Evolutionary conservation across 1,140 invertebrate genomes (phyloP).

Genomic region (Pogonomyrmex californicus): DNA sequence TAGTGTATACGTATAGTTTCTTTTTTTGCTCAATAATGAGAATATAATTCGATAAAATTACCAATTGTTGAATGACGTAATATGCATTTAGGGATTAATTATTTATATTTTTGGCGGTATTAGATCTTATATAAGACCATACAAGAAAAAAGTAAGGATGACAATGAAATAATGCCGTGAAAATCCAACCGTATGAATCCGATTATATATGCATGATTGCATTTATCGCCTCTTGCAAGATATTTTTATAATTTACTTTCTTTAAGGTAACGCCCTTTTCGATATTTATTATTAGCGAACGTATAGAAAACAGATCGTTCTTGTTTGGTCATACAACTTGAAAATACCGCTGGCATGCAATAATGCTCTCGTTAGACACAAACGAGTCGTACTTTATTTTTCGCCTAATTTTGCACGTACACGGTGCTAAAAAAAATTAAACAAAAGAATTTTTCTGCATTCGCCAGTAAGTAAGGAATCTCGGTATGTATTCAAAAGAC

Average conservation of each 20-base stretch:
- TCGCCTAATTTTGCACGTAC: conserved; percentile 37
- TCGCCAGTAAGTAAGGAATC: conserved; percentile 36
- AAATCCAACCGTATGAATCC: conserved; percentile 30
- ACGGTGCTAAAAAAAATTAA: background rate
- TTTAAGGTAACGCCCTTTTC: background rate
- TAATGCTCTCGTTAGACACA: conserved; percentile 31
- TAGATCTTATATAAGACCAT: conserved; percentile 32
- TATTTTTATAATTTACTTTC: conserved; percentile 45
- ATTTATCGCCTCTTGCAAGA: conserved; percentile 38
- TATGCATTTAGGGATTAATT: conserved; percentile 45
- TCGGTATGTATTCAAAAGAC: conserved; percentile 52
- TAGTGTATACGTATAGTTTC: too few species aligned
- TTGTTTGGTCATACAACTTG: background rate
- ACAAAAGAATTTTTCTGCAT: conserved; percentile 17
- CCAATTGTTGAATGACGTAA: background rate
- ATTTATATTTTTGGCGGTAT: conserved; percentile 23
- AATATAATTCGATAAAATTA: background rate
- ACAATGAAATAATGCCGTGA: conserved; percentile 26
- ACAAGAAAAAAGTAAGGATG: conserved; percentile 47
- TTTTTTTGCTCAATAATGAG: too few species aligned
- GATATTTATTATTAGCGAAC: conserved; percentile 45
- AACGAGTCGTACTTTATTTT: background rate
- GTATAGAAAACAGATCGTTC: conserved; percentile 9
- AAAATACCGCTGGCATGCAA: conserved; percentile 45
- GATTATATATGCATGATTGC: conserved; percentile 31